phyloP scores from a whole-genome alignment of 2,113 vertebrate species.

The Geococcyx californianus region DNA sequence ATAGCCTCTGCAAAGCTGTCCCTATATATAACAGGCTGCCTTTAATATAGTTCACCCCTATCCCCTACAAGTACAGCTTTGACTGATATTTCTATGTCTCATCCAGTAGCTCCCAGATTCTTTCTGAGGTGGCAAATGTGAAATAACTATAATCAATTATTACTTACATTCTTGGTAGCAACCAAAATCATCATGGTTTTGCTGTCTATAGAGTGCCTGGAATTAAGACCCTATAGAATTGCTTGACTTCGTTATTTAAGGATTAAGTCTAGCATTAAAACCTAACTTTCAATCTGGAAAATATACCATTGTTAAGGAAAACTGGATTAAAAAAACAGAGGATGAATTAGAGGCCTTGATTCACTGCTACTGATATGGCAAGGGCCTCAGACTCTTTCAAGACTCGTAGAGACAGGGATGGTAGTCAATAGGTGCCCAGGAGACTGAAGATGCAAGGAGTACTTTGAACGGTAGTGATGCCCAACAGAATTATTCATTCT shows the following conservation, averaged over 20 bases:
- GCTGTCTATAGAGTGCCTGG: background rate
- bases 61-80: background rate
- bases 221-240: background rate
- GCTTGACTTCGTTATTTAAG: background rate
- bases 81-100: background rate
- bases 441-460: background rate
- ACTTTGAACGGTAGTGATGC: background rate
- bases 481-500: background rate
- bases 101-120: background rate
- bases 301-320: background rate
- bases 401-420: background rate
- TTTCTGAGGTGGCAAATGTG: background rate
- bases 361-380: background rate
- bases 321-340: background rate
- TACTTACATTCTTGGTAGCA: background rate
- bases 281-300: background rate
- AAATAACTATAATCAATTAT: background rate
- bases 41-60: background rate
- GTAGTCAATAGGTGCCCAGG: background rate
- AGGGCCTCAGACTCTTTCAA: background rate
- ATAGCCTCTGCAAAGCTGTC: background rate
- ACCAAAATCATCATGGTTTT: background rate
- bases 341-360: background rate
- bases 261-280: background rate
- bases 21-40: background rate